A percentile compares a stretch with the other conserved stretches of the same genome.
These are phyloP conservation scores for Ceratoteleas bidentatus DNA, from an alignment of 1,140 invertebrate species.

Conservation along the genomic window DNA sequence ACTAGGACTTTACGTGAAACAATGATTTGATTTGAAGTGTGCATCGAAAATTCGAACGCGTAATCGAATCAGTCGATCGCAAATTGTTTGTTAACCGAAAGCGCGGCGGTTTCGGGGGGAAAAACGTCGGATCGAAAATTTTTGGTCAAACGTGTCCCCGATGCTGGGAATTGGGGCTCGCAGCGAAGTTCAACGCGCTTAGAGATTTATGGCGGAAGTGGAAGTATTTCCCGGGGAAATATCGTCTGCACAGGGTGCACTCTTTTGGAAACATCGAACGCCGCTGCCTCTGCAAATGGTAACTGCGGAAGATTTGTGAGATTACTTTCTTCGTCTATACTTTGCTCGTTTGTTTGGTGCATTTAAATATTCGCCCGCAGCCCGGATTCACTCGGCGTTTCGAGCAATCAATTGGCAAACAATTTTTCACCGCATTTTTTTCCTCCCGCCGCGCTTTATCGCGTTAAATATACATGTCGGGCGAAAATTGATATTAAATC, in stretches of 20 bases:
- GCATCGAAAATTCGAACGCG: neutral
- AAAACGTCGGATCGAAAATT: neutral
- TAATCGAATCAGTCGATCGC: too few relatives aligned
- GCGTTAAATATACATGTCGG: constrained; percentile 9
- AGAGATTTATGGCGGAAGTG: constrained; percentile 76
- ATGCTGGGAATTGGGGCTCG: constrained; percentile 71
- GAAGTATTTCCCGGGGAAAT: constrained; percentile 76
- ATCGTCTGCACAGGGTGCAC: constrained; percentile 72
- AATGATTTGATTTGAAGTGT: too few relatives aligned
- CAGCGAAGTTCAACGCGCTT: constrained; percentile 66
- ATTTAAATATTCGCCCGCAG: constrained; percentile 56
- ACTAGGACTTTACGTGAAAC: too few relatives aligned
- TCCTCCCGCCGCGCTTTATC: constrained; percentile 25
- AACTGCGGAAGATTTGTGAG: constrained; percentile 74
- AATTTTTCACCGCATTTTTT: constrained; percentile 36
- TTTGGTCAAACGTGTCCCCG: constrained; percentile 69
- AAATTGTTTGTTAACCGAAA: too few relatives aligned
- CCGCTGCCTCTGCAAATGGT: constrained; percentile 64
- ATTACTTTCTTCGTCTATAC: constrained; percentile 61
- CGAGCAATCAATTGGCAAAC: constrained; percentile 57
- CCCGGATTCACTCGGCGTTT: constrained; percentile 38
- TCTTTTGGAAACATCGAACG: constrained; percentile 76
- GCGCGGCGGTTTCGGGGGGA: too few relatives aligned
- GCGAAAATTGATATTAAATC: constrained; percentile 30
- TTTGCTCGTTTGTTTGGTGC: constrained; percentile 49